phyloP scores from a whole-genome alignment of 2,797 vertebrate species.

The Peromyscus melanophrys region DNA sequence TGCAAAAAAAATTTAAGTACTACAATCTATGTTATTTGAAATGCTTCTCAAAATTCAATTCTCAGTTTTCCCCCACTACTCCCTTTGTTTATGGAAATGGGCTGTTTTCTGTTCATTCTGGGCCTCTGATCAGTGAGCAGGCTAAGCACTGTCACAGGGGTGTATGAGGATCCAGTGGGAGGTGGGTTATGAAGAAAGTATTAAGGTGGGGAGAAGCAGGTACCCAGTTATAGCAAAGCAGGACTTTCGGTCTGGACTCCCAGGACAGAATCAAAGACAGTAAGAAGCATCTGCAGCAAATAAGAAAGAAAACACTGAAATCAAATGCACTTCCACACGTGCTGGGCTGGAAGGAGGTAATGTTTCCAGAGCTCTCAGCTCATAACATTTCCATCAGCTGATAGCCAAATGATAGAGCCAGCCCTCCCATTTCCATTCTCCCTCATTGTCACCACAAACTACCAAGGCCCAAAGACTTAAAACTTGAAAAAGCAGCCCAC shows the following conservation, averaged over 20 bases:
- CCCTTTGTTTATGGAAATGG: not conserved
- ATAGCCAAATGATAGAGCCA: not conserved
- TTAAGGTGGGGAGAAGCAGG: not conserved
- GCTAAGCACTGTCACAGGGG: not conserved
- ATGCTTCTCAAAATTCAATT: not conserved
- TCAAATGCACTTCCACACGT: not conserved
- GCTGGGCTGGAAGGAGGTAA: not conserved
- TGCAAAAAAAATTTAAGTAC: not conserved
- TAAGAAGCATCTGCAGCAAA: not conserved
- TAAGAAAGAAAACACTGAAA: not conserved
- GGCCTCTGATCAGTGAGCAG: not conserved
- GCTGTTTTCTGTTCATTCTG: conserved; percentile 33
- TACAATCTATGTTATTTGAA: conserved; percentile 29
- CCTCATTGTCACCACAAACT: not conserved
- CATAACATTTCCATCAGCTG: not conserved
- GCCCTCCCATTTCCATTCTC: not conserved
- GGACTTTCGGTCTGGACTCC: not conserved
- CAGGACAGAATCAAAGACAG: not conserved
- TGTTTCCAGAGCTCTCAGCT: not conserved
- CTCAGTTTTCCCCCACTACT: not conserved
- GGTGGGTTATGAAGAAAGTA: not conserved
- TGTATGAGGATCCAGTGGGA: not conserved
- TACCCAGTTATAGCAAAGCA: not conserved
- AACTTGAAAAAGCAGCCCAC: conserved; percentile 5
- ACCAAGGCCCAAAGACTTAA: not conserved